Percentiles rank a stretch among this genome's conserved stretches.
Conservation (phyloP, 2,797 vertebrate species). For the Argyrosomus regius region DNA sequence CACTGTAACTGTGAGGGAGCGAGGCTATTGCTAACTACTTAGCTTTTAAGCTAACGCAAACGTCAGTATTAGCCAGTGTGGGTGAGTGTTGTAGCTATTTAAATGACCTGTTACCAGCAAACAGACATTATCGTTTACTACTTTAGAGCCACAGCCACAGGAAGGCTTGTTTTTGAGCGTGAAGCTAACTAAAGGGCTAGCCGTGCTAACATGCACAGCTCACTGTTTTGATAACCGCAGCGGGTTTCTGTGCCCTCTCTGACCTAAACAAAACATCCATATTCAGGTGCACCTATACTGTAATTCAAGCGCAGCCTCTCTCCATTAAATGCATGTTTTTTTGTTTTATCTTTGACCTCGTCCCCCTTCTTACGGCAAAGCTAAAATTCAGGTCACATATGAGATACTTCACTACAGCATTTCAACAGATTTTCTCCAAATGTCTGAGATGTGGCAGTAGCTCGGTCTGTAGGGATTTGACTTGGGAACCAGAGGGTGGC, state of each 20-base stretch:
- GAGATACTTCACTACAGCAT: too few relatives aligned
- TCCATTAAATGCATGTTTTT: not conserved
- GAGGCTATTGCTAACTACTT: conserved; percentile 44
- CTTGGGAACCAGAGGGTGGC: too few relatives aligned
- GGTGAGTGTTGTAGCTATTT: not conserved
- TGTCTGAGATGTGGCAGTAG: too few relatives aligned
- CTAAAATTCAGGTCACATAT: too few relatives aligned
- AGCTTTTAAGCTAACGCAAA: conserved; percentile 34
- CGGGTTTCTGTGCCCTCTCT: not conserved
- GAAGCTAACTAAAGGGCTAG: conserved; percentile 14
- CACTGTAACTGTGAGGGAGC: not conserved
- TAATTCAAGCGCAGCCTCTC: not conserved
- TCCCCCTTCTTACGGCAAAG: not conserved
- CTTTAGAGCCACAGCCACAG: not conserved
- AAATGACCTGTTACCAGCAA: rapidly evolving
- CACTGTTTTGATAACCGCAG: not conserved
- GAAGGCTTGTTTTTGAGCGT: not conserved
- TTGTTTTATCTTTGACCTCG: not conserved
- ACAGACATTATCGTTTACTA: rapidly evolving
- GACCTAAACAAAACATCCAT: not conserved
- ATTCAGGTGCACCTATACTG: not conserved
- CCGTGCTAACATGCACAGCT: conserved; percentile 24
- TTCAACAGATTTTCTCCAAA: too few relatives aligned
- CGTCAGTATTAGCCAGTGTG: not conserved
- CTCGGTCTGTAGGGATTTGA: too few relatives aligned